phyloP scores from a whole-genome alignment of 2,797 vertebrate species.

The Telmatherina bonti region DNA sequence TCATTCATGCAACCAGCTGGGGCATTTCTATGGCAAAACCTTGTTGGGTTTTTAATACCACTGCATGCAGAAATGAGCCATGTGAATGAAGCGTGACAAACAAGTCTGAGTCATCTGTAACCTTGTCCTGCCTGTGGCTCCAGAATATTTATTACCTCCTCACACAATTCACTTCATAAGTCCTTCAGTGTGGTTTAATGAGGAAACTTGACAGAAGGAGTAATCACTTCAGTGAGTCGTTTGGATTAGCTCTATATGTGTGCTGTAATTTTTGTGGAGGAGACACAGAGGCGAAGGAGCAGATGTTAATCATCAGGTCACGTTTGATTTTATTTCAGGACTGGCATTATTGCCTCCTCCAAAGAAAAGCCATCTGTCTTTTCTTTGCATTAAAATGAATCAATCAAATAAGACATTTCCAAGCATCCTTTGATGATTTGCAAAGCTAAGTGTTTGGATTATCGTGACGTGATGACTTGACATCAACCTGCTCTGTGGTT shows the following conservation, averaged over 20 bases:
- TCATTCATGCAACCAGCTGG: conserved; percentile 1
- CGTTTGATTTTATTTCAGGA: background rate
- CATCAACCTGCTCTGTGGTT: background rate
- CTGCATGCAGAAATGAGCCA: background rate
- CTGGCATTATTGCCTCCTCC: background rate
- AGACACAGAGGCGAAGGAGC: background rate
- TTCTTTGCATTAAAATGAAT: background rate
- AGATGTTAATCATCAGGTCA: background rate
- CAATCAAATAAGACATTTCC: background rate
- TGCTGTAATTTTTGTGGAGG: background rate
- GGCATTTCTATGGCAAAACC: background rate
- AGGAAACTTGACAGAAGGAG: conserved; percentile 14
- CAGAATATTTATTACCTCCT: conserved; percentile 48
- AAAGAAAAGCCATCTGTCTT: background rate
- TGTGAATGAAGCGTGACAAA: conserved; percentile 15
- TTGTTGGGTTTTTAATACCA: conserved; percentile 1
- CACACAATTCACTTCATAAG: conserved; percentile 16
- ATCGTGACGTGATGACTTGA: background rate
- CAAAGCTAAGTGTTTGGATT: background rate
- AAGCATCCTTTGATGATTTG: background rate
- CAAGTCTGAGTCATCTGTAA: conserved; percentile 38
- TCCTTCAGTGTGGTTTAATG: conserved; percentile 20
- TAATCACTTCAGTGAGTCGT: conserved; percentile 5
- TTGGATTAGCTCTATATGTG: conserved; percentile 3
- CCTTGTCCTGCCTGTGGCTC: background rate